Evolutionary conservation across 2,113 vertebrate genomes (phyloP), one percentile per base, ranked within the genome.

Genomic region (Tachysurus vachellii): DNA sequence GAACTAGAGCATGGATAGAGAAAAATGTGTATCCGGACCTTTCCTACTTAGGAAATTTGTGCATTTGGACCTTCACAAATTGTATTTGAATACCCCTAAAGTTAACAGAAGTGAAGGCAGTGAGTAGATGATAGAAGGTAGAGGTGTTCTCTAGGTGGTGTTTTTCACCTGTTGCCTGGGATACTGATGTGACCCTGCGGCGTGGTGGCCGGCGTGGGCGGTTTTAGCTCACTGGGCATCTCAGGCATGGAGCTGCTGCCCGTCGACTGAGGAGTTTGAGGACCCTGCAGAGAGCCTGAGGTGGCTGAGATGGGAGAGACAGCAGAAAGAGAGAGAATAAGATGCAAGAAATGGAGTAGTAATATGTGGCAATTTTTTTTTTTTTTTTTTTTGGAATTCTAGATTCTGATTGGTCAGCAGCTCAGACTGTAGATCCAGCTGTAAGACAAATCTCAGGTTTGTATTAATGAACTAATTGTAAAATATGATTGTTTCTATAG

Each of bases 201-300:
- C 75, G 97, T 97, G 88, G 97, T 96, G 91, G 96, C 95, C 12
- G 97, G 97, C 77, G 97, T 98, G 47, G 97, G 97, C 0, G 97
- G 97, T 94, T 97, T 98, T 93, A 97, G 93, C 88, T 97, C 97
- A 2, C 94, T 92, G 9, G 96, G 96, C 92, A 96, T 95, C 93
- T 99, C 98, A 13, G 97, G 94, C 95, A 97, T 95, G 36, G 97
- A 97, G 90, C 96, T 97, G 93, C 97, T 98, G 93, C 96, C 95
- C 19, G 96, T 98, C 56, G 97, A 98, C 89, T 98, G 98, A n/a
- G 97, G 97, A 14, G 97, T 99, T 92, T 97, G 96, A 19, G 98
- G 97, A 66, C 97, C 97, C 96, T 99, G 98, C 85, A 98, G 91
- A 83, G 98, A 98, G 90, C 97, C 96, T 1, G 97, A 98, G 92